Conservation (phyloP, 2,797 vertebrate species). For the Scarus forsteni region DNA sequence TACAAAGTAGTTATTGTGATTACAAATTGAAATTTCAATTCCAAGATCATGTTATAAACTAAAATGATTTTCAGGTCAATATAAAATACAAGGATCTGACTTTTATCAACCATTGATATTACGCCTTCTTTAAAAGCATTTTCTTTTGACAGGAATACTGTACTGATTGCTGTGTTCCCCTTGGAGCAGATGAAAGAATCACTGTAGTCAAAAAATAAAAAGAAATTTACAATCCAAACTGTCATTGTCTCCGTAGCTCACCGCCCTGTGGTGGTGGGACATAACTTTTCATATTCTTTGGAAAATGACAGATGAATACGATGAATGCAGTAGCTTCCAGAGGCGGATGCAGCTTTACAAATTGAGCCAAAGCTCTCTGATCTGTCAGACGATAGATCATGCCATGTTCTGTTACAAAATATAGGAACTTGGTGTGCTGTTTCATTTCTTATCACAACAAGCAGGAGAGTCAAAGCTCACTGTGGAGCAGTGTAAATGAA, state of each 20-base stretch:
- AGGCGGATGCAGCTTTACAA: slow-evolving; percentile 50
- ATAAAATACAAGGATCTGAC: not conserved
- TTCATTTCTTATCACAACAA: slow-evolving; percentile 46
- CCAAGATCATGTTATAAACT: not conserved
- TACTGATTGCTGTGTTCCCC: slow-evolving; percentile 24
- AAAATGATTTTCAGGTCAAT: not conserved
- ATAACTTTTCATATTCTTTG: slow-evolving; percentile 51
- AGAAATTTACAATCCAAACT: slow-evolving; percentile 29
- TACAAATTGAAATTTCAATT: slow-evolving; percentile 35
- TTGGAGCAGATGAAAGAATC: slow-evolving; percentile 26
- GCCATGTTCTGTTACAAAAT: slow-evolving; percentile 35
- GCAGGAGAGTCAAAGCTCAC: not conserved
- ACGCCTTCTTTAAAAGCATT: not conserved
- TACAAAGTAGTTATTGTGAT: slow-evolving; percentile 37
- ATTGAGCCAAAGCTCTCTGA: slow-evolving; percentile 56
- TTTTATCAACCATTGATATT: slow-evolving; percentile 19
- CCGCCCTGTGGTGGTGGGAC: slow-evolving; percentile 31
- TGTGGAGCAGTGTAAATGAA: slow-evolving; percentile 13
- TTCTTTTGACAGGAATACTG: slow-evolving; percentile 11
- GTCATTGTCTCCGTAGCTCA: slow-evolving; percentile 20
- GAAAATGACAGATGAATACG: slow-evolving; percentile 57
- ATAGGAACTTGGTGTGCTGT: slow-evolving; percentile 22
- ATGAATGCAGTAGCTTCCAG: slow-evolving; percentile 43
- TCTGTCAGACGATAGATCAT: slow-evolving; percentile 49
- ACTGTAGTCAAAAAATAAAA: slow-evolving; percentile 36